Evolutionary conservation across 2,113 vertebrate species (phyloP).

Genomic region (Ptychochromis oligacanthus): DNA sequence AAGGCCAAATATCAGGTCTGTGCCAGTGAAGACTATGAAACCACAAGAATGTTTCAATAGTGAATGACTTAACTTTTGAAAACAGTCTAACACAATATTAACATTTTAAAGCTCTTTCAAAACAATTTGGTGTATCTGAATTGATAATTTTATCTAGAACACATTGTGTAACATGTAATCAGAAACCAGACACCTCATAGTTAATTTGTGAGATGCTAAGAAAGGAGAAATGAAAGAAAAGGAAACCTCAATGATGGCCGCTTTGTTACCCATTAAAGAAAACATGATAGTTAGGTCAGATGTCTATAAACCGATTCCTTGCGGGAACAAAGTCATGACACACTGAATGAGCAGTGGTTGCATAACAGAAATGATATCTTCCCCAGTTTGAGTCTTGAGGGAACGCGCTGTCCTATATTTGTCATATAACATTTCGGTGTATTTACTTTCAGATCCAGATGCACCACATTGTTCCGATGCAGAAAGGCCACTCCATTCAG

Average conservation of each 20-base stretch:
- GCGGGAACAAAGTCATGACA: constrained; percentile 35
- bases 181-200: constrained; percentile 22
- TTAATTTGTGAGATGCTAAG: background rate
- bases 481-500: constrained; percentile 89
- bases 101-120: background rate
- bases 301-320: background rate
- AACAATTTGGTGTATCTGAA: background rate
- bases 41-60: background rate
- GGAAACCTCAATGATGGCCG: background rate
- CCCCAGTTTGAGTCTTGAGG: background rate
- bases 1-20: background rate
- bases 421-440: background rate
- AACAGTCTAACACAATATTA: background rate
- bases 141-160: background rate
- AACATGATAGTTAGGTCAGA: constrained; percentile 16
- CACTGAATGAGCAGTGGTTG: constrained; percentile 28
- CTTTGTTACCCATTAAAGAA: constrained; percentile 25
- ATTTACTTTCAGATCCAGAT: constrained; percentile 93
- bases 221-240: background rate
- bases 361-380: constrained; percentile 46
- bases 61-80: background rate
- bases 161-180: background rate
- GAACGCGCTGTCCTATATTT: constrained; percentile 2
- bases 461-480: constrained; percentile 89
- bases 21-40: background rate